phyloP scores from a whole-genome alignment of 1,140 invertebrate species.

The Diabrotica undecimpunctata region DNA sequence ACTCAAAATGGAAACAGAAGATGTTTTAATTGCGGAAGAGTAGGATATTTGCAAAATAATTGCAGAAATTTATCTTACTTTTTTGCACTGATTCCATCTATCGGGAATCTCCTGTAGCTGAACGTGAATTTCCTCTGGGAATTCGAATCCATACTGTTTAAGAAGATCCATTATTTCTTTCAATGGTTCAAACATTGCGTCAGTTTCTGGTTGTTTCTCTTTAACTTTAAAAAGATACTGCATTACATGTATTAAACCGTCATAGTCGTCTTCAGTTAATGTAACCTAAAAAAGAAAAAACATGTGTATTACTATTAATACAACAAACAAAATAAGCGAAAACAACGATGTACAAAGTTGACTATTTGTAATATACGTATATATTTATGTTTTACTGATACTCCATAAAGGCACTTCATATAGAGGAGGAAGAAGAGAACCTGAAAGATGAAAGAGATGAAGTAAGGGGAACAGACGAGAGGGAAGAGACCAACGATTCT shows the following conservation, averaged over 20 bases:
- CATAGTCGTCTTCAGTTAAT: slow-evolving; percentile 63
- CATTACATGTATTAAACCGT: slow-evolving; percentile 60
- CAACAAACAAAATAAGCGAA: no score
- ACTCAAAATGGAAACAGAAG: no score
- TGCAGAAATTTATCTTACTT: slow-evolving; percentile 47
- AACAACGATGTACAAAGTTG: no score
- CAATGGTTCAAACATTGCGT: slow-evolving; percentile 78
- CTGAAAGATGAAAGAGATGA: no score
- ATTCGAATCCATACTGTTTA: slow-evolving; percentile 69
- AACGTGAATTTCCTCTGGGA: slow-evolving; percentile 61
- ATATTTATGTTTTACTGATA: no score
- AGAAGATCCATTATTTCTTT: slow-evolving; percentile 73
- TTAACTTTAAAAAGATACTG: slow-evolving; percentile 59
- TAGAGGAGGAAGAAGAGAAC: no score
- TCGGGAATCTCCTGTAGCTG: slow-evolving; percentile 74
- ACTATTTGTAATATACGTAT: no score
- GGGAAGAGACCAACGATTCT: no score
- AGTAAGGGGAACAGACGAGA: no score
- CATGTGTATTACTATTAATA: slow-evolving; percentile 38
- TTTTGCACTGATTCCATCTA: slow-evolving; percentile 84
- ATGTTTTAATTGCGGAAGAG: no score
- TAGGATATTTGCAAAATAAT: no score
- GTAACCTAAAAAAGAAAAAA: neutral
- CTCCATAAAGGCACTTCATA: no score
- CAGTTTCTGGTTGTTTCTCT: slow-evolving; percentile 56